Evolutionary conservation across 2,888 invertebrate genomes (phyloP).

Genomic region (Synanthedon formicaeformis): DNA sequence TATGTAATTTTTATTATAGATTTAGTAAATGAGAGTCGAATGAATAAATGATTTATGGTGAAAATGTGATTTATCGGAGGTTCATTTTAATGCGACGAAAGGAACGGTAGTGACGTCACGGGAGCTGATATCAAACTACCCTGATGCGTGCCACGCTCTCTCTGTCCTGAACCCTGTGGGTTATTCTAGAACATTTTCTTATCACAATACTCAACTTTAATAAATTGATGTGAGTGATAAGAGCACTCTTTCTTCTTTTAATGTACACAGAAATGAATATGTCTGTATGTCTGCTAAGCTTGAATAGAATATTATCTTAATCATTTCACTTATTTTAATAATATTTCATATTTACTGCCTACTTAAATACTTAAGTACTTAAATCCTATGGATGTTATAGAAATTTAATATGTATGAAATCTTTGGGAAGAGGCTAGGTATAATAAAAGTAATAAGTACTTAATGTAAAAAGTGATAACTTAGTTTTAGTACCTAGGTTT

Average conservation of each 20-base stretch:
- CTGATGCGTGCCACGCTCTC: slow-evolving; percentile 63
- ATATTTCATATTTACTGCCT: too few relatives aligned
- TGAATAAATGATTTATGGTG: background rate
- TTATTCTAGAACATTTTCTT: slow-evolving; percentile 35
- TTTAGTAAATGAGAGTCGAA: background rate
- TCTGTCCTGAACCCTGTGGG: slow-evolving; percentile 43
- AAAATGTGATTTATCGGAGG: slow-evolving; percentile 19
- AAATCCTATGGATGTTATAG: too few relatives aligned
- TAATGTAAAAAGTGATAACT: too few relatives aligned
- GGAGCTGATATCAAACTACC: slow-evolving; percentile 64
- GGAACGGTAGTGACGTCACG: slow-evolving; percentile 57
- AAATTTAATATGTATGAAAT: too few relatives aligned
- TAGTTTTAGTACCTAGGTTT: too few relatives aligned
- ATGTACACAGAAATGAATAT: background rate
- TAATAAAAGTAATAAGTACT: too few relatives aligned
- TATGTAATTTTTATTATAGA: slow-evolving; percentile 7
- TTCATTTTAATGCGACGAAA: slow-evolving; percentile 28
- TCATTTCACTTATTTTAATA: too few relatives aligned
- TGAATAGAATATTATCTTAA: too few relatives aligned
- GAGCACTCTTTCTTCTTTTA: slow-evolving; percentile 8
- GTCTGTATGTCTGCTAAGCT: too few relatives aligned
- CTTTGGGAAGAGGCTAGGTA: too few relatives aligned
- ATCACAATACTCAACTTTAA: background rate
- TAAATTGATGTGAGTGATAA: background rate
- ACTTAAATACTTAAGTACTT: too few relatives aligned